These are phyloP conservation scores for Lepus oiostolus DNA, from an alignment of 2,797 vertebrate species.

Conservation along the genomic window DNA sequence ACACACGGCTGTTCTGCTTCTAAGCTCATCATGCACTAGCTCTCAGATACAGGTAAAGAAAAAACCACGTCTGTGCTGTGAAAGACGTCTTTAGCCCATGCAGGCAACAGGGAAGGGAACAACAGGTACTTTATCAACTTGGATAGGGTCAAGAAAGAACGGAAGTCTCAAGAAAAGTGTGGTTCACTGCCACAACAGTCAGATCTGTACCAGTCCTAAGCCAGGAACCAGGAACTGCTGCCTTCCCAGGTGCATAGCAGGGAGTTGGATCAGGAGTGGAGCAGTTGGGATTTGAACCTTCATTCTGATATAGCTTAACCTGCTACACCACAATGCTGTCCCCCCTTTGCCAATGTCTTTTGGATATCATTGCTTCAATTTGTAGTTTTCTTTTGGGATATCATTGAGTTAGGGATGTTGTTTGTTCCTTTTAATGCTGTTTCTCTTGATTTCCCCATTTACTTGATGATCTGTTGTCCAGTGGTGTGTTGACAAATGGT, in stretches of 20 bases:
- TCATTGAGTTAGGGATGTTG: not conserved
- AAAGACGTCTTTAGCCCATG: not conserved
- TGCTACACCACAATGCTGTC: no score
- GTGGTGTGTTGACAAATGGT: constrained; percentile 28
- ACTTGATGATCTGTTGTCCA: constrained; percentile 18
- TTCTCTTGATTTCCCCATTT: not conserved
- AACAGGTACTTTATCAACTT: not conserved
- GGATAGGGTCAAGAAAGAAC: not conserved
- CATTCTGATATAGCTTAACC: no score
- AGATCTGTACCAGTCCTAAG: no score
- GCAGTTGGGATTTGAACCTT: no score
- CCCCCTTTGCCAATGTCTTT: not conserved
- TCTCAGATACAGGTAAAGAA: not conserved
- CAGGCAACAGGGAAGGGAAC: not conserved
- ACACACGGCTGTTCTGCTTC: not conserved
- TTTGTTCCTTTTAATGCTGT: not conserved
- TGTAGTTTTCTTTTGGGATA: not conserved
- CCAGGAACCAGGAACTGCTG: no score
- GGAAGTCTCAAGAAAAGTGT: not conserved
- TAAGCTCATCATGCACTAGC: not conserved
- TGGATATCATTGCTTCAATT: not conserved
- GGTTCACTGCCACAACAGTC: no score
- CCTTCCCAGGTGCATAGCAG: no score
- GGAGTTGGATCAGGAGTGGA: no score
- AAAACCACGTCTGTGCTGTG: not conserved